Conservation (phyloP, 1,140 invertebrate species). For the Ceratina australensis region DNA sequence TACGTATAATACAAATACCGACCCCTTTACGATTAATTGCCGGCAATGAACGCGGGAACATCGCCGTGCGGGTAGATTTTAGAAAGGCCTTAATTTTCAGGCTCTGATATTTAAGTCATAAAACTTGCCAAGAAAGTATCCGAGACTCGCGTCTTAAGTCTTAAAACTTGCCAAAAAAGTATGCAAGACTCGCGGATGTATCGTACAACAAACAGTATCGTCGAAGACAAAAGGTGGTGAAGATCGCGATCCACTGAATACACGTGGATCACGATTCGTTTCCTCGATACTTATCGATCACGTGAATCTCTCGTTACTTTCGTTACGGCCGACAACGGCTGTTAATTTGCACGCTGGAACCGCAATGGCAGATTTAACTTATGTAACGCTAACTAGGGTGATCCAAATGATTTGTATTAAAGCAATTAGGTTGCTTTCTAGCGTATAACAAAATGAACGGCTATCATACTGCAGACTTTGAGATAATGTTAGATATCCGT, state of each 20-base stretch:
- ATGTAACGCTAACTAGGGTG: slow-evolving; percentile 7
- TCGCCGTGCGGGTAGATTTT: not conserved
- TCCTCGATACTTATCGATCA: slow-evolving; percentile 19
- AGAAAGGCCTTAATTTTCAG: slow-evolving; percentile 10
- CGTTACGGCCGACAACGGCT: not conserved
- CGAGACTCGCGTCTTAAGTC: not conserved
- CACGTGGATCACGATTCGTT: slow-evolving; percentile 32
- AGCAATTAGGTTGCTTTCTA: too few relatives aligned
- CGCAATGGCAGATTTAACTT: not conserved
- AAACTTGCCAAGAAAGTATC: not conserved
- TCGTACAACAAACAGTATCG: not conserved
- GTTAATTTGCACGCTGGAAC: slow-evolving; percentile 21
- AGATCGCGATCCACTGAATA: slow-evolving; percentile 18
- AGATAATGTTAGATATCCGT: too few relatives aligned
- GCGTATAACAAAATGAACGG: too few relatives aligned
- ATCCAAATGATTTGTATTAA: too few relatives aligned
- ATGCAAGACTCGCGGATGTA: not conserved
- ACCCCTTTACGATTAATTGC: slow-evolving; percentile 7
- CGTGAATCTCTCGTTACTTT: slow-evolving; percentile 35
- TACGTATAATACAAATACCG: slow-evolving; percentile 4
- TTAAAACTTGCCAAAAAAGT: not conserved
- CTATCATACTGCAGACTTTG: too few relatives aligned
- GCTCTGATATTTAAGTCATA: not conserved
- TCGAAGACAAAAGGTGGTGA: not conserved
- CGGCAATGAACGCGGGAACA: not conserved